Conservation (phyloP, 2,888 invertebrate species). For the Erynnis tages region DNA sequence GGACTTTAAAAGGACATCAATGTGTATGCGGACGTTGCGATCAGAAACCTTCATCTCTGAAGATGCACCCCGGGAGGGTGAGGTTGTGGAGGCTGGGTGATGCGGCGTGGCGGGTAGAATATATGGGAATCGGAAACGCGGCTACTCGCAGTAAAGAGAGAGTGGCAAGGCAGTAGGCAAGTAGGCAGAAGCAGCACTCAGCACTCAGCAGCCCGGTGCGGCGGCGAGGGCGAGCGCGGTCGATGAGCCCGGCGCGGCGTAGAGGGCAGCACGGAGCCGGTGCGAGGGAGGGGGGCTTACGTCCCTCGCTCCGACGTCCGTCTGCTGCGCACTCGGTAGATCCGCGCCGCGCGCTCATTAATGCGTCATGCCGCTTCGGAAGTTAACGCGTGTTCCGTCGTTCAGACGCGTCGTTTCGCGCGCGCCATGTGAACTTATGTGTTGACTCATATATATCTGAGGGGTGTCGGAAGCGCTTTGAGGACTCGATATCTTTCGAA, state of each 20-base stretch:
- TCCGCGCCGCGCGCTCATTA: constrained; percentile 79
- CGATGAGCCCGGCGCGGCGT: constrained; percentile 71
- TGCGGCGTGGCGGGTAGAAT: constrained; percentile 45
- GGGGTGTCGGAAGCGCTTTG: constrained; percentile 33
- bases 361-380: constrained; percentile 74
- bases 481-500: constrained; percentile 31
- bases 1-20: not conserved
- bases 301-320: constrained; percentile 57
- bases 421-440: constrained; percentile 76
- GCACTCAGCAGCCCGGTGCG: constrained; percentile 43
- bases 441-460: constrained; percentile 53
- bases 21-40: constrained; percentile 16
- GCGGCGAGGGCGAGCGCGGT: constrained; percentile 74
- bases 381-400: constrained; percentile 60
- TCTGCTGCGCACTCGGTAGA: constrained; percentile 66
- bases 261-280: constrained; percentile 58
- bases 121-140: constrained; percentile 45
- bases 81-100: constrained; percentile 37
- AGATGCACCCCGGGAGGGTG: constrained; percentile 24
- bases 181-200: too few species aligned
- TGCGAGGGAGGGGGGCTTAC: constrained; percentile 52
- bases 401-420: constrained; percentile 50
- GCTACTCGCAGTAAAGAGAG: constrained; percentile 51
- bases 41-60: constrained; percentile 19
- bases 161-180: constrained; percentile 47